phyloP scores from a whole-genome alignment of 2,113 vertebrate species.

The Astur gentilis region DNA sequence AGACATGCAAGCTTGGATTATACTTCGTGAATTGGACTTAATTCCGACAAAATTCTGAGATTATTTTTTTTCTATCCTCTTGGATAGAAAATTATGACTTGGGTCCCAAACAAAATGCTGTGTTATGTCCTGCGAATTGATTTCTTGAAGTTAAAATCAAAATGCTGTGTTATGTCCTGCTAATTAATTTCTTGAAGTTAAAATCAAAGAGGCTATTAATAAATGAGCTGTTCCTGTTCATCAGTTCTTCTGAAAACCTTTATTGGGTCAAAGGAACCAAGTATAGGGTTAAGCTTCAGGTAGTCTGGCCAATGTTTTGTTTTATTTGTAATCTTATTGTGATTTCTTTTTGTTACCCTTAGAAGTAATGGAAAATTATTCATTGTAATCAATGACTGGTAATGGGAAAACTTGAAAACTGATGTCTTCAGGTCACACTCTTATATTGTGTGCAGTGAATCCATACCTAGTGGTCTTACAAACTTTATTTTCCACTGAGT shows the following conservation, averaged over 20 bases:
- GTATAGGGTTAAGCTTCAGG: neutral
- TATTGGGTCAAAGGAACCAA: neutral
- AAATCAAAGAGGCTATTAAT: neutral
- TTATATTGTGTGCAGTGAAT: neutral
- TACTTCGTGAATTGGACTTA: neutral
- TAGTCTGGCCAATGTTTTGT: neutral
- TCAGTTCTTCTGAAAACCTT: neutral
- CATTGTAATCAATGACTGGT: slow-evolving; percentile 7
- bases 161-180: neutral
- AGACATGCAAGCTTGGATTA: neutral
- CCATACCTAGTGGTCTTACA: neutral
- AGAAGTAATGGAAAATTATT: neutral
- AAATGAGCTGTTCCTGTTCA: neutral
- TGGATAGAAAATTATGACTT: neutral
- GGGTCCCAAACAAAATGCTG: neutral
- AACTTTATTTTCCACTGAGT: neutral
- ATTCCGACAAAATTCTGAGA: neutral
- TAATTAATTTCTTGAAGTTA: neutral
- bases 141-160: neutral
- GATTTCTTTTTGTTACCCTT: neutral
- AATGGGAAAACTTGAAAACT: slow-evolving; percentile 37
- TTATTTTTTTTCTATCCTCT: neutral
- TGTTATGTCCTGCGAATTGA: neutral
- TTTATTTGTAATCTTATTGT: neutral
- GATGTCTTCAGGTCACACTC: neutral